Base-by-base conservation (phyloP, 2,888 invertebrate species). In the Trilocha varians region DNA sequence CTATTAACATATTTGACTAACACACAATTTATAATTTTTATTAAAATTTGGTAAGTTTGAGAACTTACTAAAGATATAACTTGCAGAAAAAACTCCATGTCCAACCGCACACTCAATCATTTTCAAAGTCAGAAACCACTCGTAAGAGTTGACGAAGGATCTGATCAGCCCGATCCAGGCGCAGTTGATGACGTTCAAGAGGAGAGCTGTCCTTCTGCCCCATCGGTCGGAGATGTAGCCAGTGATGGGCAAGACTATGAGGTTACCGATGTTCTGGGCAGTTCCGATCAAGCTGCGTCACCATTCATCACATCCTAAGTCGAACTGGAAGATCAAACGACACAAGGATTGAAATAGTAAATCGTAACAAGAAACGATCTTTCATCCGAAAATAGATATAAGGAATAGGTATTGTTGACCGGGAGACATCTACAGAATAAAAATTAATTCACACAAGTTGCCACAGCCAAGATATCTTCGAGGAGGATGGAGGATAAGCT, bases 141-240 rank as follows among this genome's bases (percentile, higher is more conserved):
- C 79, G 66, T 93, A 93, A 49, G 88, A 88, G 43, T 88, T 87
- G 41, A 92, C 89, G 59, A 92, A 91, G 9, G 92, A 90, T 41
- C 92, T 88, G 14, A 88, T 78, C 32, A 93, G 71, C 2, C 94
- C 94, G 41, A 91, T 78, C 60, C 91, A 70, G 39, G 88, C 90
- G 16, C 90, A 89, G 50, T 90, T 70, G 50, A 89, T 83, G 50
- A 90, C 88, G 49, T 89, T 88, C 53, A 88, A 67, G 18, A 90
- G 86, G 53, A 91, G 80, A 8, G 90, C 84, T 35, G 88, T 85
- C 50, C 89, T 88, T 18, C 92, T 85, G 2, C 92, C 92, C 80
- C 87, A 93, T 87, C 89, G 90, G 76, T 93, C 93, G 0, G 93
- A 93, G 48, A 93, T 77, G 54, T 88, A 88, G 32, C 93, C 93